These are phyloP conservation scores for Anguilla anguilla DNA, from an alignment of 2,797 vertebrate genomes.

Conservation along the genomic window DNA sequence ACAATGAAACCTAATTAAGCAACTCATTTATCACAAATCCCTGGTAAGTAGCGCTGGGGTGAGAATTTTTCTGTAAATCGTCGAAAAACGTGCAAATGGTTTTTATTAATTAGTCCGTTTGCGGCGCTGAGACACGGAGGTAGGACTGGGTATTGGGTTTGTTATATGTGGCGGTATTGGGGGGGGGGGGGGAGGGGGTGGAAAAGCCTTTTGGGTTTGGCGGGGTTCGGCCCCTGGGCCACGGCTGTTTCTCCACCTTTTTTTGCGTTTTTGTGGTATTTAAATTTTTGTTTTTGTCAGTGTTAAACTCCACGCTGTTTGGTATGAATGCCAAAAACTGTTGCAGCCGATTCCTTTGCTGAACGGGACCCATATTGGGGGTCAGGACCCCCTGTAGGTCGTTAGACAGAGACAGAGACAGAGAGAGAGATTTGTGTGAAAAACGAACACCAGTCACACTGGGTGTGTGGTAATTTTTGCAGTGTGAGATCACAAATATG, in stretches of 20 bases:
- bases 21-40: slow-evolving; percentile 50
- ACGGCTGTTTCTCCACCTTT: neutral
- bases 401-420: no score
- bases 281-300: neutral
- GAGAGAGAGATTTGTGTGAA: no score
- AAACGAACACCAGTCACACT: neutral
- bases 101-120: slow-evolving; percentile 33
- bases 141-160: neutral
- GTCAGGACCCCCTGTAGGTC: no score
- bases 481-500: no score
- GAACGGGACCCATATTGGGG: neutral
- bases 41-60: slow-evolving; percentile 30
- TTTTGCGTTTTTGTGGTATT: neutral
- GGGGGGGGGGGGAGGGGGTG: neutral
- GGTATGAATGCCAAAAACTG: neutral
- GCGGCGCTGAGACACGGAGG: neutral
- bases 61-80: slow-evolving; percentile 41
- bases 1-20: slow-evolving; percentile 59
- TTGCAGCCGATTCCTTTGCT: neutral
- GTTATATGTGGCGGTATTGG: neutral
- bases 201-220: neutral
- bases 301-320: neutral
- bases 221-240: neutral
- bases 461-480: neutral
- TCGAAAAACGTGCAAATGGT: slow-evolving; percentile 7